Evolutionary conservation across 2,888 invertebrate species (phyloP), one percentile per base, ranked within the genome.

Genomic region (Tupiocoris notatus): DNA sequence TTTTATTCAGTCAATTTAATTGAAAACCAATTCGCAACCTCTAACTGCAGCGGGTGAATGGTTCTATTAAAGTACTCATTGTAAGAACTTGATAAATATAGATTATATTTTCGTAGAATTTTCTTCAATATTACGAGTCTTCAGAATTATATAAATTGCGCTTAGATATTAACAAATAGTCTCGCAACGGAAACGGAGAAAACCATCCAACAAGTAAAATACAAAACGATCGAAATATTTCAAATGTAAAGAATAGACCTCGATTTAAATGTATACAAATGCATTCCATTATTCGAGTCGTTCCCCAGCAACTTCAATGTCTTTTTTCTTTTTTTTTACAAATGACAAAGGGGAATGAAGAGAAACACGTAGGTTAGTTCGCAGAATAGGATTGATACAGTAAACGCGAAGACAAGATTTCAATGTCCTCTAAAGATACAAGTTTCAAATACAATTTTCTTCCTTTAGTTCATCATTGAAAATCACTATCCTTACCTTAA

Each of bases 61-160:
- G n/a, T n/a, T n/a, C n/a, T n/a, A n/a, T n/a, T n/a, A 39, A 39
- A 39, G 39, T 39, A 67, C 57, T 20, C 67, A 25, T 7, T 67
- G 56, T 67, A 67, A 67, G 56, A 67, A 67, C 67, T 67, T 70
- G 70, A 70, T 70, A 70, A 70, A 70, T 70, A 70, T 70, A 70
- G n/a, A 59, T 18, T 70, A 70, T 70, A 70, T 70, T 70, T 61
- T 66, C 66, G 21, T 20, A 54, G 23, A 7, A 54, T 67, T 67
- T 68, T 70, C 21, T 59, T 70, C 58, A 58, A 70, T 70, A 58
- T 70, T 61, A 59, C 24, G 24, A 58, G 59, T 70, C 70, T 70
- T 56, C 56, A 67, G 56, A 67, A 22, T 56, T 70, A 70, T 70
- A 70, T 70, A 70, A 70, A 70, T 70, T 70, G 70, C 70, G 70